These are phyloP conservation scores for Rhynchophorus ferrugineus DNA, from an alignment of 1,140 invertebrate species.

Conservation along the genomic window DNA sequence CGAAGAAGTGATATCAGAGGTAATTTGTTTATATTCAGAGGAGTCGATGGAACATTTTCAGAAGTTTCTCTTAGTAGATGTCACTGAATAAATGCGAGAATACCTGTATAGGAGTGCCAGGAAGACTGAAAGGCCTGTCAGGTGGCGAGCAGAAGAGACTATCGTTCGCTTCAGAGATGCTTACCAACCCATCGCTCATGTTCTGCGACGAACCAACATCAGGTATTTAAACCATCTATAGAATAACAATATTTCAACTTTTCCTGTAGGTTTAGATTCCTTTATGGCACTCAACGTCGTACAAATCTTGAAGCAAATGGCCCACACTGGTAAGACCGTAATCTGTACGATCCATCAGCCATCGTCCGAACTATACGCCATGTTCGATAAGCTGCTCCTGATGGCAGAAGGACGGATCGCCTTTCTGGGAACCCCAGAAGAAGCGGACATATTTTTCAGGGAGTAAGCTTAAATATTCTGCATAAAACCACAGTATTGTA, in stretches of 20 bases:
- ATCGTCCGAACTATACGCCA: slow-evolving; percentile 83
- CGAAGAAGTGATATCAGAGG: slow-evolving; percentile 83
- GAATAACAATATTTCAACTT: background rate
- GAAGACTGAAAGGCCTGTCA: slow-evolving; percentile 83
- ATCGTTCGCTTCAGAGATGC: slow-evolving; percentile 91
- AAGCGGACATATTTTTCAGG: slow-evolving; percentile 76
- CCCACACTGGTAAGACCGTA: slow-evolving; percentile 82
- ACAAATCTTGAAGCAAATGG: slow-evolving; percentile 70
- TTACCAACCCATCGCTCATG: slow-evolving; percentile 90
- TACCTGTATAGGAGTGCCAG: slow-evolving; percentile 80
- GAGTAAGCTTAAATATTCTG: slow-evolving; percentile 50
- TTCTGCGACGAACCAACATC: slow-evolving; percentile 98
- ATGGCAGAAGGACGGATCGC: slow-evolving; percentile 90
- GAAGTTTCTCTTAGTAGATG: slow-evolving; percentile 47
- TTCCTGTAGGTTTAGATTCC: slow-evolving; percentile 55
- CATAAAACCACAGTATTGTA: background rate
- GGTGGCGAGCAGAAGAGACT: slow-evolving; percentile 93
- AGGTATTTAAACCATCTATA: too few relatives aligned
- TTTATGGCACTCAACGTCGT: slow-evolving; percentile 87
- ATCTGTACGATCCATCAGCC: slow-evolving; percentile 95
- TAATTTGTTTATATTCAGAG: too few relatives aligned
- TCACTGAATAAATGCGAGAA: slow-evolving; percentile 79
- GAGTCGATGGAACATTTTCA: background rate
- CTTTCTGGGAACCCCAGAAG: slow-evolving; percentile 74
- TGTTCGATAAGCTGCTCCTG: slow-evolving; percentile 86